Evolutionary conservation across 2,797 vertebrate species (phyloP), one percentile per base, ranked within the genome.

Genomic region (Pseudochaenichthys georgianus): DNA sequence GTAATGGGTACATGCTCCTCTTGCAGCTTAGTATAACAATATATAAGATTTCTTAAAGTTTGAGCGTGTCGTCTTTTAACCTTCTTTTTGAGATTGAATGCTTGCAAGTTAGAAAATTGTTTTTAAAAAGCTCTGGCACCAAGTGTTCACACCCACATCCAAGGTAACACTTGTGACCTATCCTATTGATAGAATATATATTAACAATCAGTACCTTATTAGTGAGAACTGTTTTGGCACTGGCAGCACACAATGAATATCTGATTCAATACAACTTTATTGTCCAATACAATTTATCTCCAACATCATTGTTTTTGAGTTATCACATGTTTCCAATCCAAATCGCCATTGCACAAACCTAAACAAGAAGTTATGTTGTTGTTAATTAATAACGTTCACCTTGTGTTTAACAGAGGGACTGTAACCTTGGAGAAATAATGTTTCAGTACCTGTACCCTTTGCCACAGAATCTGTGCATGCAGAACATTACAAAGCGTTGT

Each of bases 1-100:
- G 34, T 79, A 82, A 86, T 80, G 46, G 52, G 47, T 69, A 77
- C 77, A 86, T 45, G 45, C 70, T 70, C 60, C 70, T 78, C 51
- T 75, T 59, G 23, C 54, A 76, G 12, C 71, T 73, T 53, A 6
- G 0, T 54, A 62, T 52, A 51, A 73, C 52, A 76, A 41, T n/a
- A 15, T 6, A 64, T 53, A 73, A 71, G 8, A 38, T 38, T 64
- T 73, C 6, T 46, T 10, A 19, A 42, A 67, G 19, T 57, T 46
- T 38, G 13, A 46, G 17, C 3, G 1, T n/a, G 5, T 42, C 73
- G 0, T 66, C 7, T 64, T 58, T 65, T 62, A 69, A 88, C 71
- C 58, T 82, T 78, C 23, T 3, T 9, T 3, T 63, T 12, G 16
- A 52, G 8, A 62, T 43, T 48, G 42, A 57, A 21, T 57, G 3